Base-by-base conservation (phyloP, 2,797 vertebrate genomes). In the Mormyrus hasselquistii region DNA sequence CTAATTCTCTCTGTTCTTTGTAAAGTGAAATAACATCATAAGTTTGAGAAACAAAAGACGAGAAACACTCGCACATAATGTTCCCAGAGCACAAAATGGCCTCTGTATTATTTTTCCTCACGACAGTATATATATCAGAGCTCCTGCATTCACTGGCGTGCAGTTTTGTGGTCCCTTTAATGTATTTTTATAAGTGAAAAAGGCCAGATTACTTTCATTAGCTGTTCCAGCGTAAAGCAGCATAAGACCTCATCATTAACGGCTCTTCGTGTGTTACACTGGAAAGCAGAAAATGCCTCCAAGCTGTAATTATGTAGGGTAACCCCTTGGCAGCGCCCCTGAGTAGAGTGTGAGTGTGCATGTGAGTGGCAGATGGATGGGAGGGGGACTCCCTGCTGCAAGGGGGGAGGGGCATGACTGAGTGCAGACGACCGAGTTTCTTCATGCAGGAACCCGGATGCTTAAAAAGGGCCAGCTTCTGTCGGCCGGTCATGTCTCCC, bases 191-290 rank as follows among this genome's bases (percentile, higher is more conserved):
- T 41, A 55, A 44, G 25, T 38, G 29, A 57, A 87, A 34, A 16
- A 87, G 34, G 34, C 52, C 53, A 57, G 86, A 59, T 57, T 87
- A 87, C 12, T 29, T 41, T 87, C 19, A 87, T 87, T 29, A 87
- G 34, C 29, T 8, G 34, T 53, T 41, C 50, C 12, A 52, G 47
- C 22, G 10, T 53, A 86, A 53, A 52, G 19, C 38, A 79, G 7
- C 47, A 50, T 25, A 10, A 57, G 14, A 34, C 19, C 25, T 69
- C 29, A 8, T 86, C 14, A 86, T 34, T 41, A 55, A 85, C 16
- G 53, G 86, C 12, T 29, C 57, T 47, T 62, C n/a, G n/a, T 3
- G 44, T 8, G 29, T n/a, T 62, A 62, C 47, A 22, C 12, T 25
- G 55, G 29, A 29, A 62, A 62, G 53, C 34, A 62, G 25, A 62